Evolutionary conservation across 2,888 invertebrate species (phyloP), one percentile per base, ranked within the genome.

Genomic region (Platynereis dumerilii): DNA sequence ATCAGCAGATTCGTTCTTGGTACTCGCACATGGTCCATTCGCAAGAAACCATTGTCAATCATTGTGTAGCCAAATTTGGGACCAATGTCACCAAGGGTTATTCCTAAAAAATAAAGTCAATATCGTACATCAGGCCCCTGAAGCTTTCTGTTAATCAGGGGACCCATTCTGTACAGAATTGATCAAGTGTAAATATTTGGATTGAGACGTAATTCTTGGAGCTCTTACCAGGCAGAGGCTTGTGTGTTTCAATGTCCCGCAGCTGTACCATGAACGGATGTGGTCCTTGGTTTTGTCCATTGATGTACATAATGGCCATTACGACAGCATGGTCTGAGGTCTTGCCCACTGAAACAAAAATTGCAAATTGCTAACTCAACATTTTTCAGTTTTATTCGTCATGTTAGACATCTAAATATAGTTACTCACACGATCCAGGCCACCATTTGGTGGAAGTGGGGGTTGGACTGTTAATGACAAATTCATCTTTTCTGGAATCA

Each of bases 301-400:
- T 88, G 2, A 93, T 92, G 81, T 92, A 89, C 1, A 98, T 87
- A 81, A 96, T 95, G 1, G 97, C 96, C 81, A 96, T 90, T 0
- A 97, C 93, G 45, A 97, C 87, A 52, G 94, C 94, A 86, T 95
- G 91, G 86, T 95, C 97, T 7, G 92, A 91, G 0, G 95, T 93
- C 72, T 96, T 95, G 0, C 94, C 96, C 89, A 96, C 94, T 95
- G 83, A n/a, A n/a, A n/a, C n/a, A n/a, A n/a, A n/a, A n/a, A n/a
- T n/a, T n/a, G n/a, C n/a, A n/a, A n/a, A n/a, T n/a, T n/a, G n/a
- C n/a, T n/a, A n/a, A n/a, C n/a, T n/a, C n/a, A n/a, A n/a, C n/a
- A n/a, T n/a, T n/a, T n/a, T n/a, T n/a, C n/a, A n/a, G n/a, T n/a
- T n/a, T n/a, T n/a, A n/a, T n/a, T n/a, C n/a, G n/a, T n/a, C n/a